These are phyloP conservation scores for Rhopilema esculentum DNA, from an alignment of 30 jellyfish, hydroid and myxozoan genomes.

Conservation along the genomic window DNA sequence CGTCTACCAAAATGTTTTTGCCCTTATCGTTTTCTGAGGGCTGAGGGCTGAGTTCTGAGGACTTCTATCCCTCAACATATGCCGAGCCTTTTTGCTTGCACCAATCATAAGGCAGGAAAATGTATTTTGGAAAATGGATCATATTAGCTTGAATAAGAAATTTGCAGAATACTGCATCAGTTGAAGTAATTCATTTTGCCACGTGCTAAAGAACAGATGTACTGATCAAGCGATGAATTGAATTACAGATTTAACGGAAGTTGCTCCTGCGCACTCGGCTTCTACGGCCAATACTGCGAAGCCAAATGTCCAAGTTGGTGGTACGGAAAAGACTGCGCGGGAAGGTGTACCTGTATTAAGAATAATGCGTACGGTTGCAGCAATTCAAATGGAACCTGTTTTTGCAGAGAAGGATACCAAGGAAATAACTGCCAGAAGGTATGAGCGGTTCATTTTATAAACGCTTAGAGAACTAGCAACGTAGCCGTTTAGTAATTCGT, in stretches of 20 bases:
- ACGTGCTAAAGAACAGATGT: background rate
- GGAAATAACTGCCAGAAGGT: constrained; percentile 80
- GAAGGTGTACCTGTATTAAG: constrained; percentile 54
- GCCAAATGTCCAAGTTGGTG: constrained; percentile 64
- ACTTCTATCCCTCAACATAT: too few relatives aligned
- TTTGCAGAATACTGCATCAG: too few relatives aligned
- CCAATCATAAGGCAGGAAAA: too few relatives aligned
- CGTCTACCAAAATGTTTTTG: too few relatives aligned
- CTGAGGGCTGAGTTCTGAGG: too few relatives aligned
- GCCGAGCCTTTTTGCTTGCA: too few relatives aligned
- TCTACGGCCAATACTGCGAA: constrained; percentile 75
- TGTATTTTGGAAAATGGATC: too few relatives aligned
- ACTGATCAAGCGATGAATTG: background rate
- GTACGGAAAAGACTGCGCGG: constrained; percentile 71
- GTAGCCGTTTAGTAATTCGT: too few relatives aligned
- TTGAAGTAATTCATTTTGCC: too few relatives aligned
- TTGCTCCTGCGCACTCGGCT: constrained; percentile 88
- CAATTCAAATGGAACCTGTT: constrained; percentile 77
- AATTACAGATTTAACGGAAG: constrained; percentile 76
- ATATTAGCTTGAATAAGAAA: too few relatives aligned
- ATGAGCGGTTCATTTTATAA: background rate
- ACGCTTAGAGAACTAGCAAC: background rate
- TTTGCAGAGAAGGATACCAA: constrained; percentile 79
- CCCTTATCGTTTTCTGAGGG: too few relatives aligned
- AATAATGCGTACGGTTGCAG: constrained; percentile 57